Base-by-base conservation (phyloP, 2,797 vertebrate genomes). In the Chloroceryle amazona region DNA sequence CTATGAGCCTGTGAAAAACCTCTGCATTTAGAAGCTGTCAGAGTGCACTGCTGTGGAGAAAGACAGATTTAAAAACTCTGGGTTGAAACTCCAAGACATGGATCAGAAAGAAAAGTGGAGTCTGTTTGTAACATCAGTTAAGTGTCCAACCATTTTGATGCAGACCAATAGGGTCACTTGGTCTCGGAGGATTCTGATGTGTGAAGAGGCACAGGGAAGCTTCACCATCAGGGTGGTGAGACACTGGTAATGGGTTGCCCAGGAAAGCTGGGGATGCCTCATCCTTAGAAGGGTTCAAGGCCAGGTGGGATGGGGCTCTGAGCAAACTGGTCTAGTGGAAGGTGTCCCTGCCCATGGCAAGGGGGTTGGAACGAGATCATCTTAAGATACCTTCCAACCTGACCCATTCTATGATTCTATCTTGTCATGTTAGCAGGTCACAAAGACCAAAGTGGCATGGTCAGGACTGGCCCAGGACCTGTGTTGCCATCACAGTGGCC, bases 11-110 rank as follows among this genome's bases (percentile, higher is more conserved):
- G 35, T 29, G 31, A 47, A 49, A 76, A 57, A 76, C 7, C 29
- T 46, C 65, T 28, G 28, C 39, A 49, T 80, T 80, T 60, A n/a
- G 57, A 28, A 73, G 35, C 47, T 44, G 9, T 18, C 8, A 5
- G 31, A 1, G 0, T 44, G 42, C 0, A 1, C 13, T 28, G 3
- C n/a, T n/a, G 6, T 31, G 75, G 35, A 62, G 55, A 49, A 74
- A 49, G 42, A 4, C 6, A 13, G 16, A 33, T 61, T 49, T 25
- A 86, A 62, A 72, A 15, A 1, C n/a, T 71, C 44, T 23, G 47
- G 33, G 46, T 35, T 66, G 60, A 44, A 74, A 22, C 62, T 8
- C 22, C 31, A 63, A 49, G 29, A 12, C 19, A 6, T 13, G 13
- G 28, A 14, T 46, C 57, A 3, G 44, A 21, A 22, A 12, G 72